Conservation (phyloP, 2,797 vertebrate genomes). For the Betta splendens region DNA sequence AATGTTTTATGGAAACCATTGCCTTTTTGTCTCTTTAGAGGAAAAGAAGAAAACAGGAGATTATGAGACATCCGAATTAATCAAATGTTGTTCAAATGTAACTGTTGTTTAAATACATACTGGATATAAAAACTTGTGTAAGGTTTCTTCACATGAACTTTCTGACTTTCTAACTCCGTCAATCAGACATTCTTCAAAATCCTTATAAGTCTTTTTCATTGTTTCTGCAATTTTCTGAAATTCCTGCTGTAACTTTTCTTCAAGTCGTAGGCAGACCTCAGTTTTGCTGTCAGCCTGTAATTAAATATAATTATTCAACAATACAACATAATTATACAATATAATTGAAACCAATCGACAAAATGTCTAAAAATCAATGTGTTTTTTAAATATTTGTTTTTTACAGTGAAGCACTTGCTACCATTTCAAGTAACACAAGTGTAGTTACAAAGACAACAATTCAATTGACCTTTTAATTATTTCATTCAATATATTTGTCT, state of each 20-base stretch:
- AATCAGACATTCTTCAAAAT: constrained; percentile 29
- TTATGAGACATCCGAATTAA: not conserved
- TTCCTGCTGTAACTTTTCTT: not conserved
- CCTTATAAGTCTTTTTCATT: not conserved
- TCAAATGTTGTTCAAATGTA: no score
- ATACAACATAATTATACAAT: no score
- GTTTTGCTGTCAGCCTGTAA: constrained; percentile 25
- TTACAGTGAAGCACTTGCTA: no score
- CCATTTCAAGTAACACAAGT: no score
- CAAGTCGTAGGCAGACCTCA: constrained; percentile 3
- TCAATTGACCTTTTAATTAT: no score
- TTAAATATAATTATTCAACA: not conserved
- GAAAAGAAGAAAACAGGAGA: no score
- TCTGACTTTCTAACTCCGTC: constrained; percentile 36
- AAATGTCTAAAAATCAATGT: no score
- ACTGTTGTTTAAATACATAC: constrained; percentile 17
- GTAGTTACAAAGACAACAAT: no score
- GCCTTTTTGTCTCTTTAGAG: not conserved
- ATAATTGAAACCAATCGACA: no score
- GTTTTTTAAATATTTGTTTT: no score
- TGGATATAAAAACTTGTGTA: not conserved
- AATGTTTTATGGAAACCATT: not conserved
- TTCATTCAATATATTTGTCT: no score
- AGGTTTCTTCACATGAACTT: not conserved
- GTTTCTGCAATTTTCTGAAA: not conserved